Evolutionary conservation across 2,797 vertebrate species (phyloP), one percentile per base, ranked within the genome.

Genomic region (Peromyscus eremicus): DNA sequence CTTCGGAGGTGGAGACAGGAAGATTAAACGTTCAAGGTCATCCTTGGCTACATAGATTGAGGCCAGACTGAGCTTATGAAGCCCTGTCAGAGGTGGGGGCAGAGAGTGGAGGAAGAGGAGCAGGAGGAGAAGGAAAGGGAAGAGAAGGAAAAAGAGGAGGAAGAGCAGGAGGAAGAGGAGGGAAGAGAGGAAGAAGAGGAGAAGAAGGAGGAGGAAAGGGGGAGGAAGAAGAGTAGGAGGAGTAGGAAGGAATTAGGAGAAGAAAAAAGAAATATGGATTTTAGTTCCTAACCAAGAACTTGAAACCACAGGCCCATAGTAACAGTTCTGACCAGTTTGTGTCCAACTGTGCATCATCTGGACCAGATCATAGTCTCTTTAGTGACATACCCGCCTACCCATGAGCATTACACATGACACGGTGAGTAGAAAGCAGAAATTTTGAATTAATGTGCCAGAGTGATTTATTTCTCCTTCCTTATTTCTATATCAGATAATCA

Each of bases 401-500:
- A 37, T 62, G 16, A 43, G 2, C 6, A 40, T 57, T 70, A 68
- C 21, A 85, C 29, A 64, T 32, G 89, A 92, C 46, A 60, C n/a
- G 43, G 5, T 64, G 27, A 92, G 62, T 29, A 52, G 29, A 40
- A 92, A 86, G 37, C 62, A 37, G 32, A 92, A 55, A 80, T 92
- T 91, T 46, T 37, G 43, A 92, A 62, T 85, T 46, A 40, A 66
- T 83, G 17, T 75, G 27, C 57, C 40, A 89, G 40, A 21, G 68
- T 91, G 27, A 37, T 95, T 92, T 89, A 32, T 89, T 87, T 93
- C 79, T 62, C 52, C 75, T 82, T 89, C 29, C 46, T 62, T 81
- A 43, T 92, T 87, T 94, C 73, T 70, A 79, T 83, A 19, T 94
- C 40, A 92, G 21, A 87, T 92, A 91, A 73, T 81, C 52, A 32